Conservation (phyloP, 2,888 invertebrate genomes). For the Netelia fuscicornis region DNA sequence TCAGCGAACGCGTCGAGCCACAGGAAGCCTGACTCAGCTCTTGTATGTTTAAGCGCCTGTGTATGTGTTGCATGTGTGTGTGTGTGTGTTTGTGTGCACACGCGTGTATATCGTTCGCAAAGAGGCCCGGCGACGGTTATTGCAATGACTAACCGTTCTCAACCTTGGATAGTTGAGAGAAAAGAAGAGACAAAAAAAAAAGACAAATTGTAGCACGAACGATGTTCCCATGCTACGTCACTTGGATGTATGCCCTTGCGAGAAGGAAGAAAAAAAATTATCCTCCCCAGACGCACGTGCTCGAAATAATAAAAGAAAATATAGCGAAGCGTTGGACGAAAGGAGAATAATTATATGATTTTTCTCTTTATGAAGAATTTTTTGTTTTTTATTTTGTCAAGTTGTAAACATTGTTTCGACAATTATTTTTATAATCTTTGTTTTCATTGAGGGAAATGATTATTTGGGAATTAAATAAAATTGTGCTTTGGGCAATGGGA, state of each 20-base stretch:
- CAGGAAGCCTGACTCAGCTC: conserved; percentile 57
- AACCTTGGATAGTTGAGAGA: conserved; percentile 51
- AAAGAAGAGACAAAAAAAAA: conserved; percentile 7
- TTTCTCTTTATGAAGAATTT: no score
- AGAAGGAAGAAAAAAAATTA: conserved; percentile 12
- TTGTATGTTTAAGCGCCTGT: background rate
- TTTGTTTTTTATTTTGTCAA: no score
- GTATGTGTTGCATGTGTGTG: background rate
- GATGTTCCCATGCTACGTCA: conserved; percentile 41
- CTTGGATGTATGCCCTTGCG: conserved; percentile 34
- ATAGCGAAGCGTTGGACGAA: background rate
- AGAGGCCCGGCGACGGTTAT: conserved; percentile 50
- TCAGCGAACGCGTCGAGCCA: conserved; percentile 30
- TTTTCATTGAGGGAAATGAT: no score
- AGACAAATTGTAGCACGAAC: conserved; percentile 29
- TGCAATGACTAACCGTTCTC: conserved; percentile 65
- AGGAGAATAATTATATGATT: background rate
- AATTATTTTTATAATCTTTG: no score
- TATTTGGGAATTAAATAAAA: no score
- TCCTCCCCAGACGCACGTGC: conserved; percentile 31
- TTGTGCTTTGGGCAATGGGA: no score
- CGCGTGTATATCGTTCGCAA: conserved; percentile 11
- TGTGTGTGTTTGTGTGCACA: background rate
- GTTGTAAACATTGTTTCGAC: no score
- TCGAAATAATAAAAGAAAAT: conserved; percentile 19